Percentiles rank a stretch among this genome's conserved stretches.
phyloP scores from a whole-genome alignment of 2,113 vertebrate species.

The Stegostoma tigrinum region DNA sequence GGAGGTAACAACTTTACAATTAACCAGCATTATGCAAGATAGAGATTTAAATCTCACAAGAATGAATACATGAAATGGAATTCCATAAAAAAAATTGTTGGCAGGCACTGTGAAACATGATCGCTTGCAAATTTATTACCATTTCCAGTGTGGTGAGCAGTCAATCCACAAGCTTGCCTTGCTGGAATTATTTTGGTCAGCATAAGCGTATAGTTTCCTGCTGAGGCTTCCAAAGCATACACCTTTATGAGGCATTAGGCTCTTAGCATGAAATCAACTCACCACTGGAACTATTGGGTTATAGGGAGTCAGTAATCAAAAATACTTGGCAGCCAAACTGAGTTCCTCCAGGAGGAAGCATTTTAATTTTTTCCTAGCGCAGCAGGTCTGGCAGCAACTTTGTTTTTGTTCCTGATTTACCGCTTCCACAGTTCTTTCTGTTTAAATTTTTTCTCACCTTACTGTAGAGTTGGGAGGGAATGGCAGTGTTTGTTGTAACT shows the following conservation, averaged over 20 bases:
- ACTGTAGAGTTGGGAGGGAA: neutral
- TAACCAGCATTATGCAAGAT: neutral
- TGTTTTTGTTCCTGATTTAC: no score
- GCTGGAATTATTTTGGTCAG: no score
- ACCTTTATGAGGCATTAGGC: neutral
- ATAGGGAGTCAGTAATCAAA: neutral
- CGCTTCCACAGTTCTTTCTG: no score
- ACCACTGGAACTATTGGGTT: neutral
- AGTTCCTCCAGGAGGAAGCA: neutral
- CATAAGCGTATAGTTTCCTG: neutral
- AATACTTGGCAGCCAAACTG: neutral
- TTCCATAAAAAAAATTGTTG: neutral
- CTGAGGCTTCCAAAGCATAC: neutral
- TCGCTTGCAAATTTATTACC: neutral
- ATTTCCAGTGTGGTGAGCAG: neutral
- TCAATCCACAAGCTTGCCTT: no score
- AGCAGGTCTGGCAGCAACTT: no score
- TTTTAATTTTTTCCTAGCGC: neutral
- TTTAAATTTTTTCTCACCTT: neutral
- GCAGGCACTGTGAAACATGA: neutral
- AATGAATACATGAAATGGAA: neutral
- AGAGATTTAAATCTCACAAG: neutral
- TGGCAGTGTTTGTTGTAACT: neutral
- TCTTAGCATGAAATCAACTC: neutral
- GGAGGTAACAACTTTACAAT: neutral